A percentile compares a stretch with the other conserved stretches of the same genome.
Evolutionary conservation across 1,140 invertebrate species (phyloP).

Genomic region (Lanistes nyassanus): DNA sequence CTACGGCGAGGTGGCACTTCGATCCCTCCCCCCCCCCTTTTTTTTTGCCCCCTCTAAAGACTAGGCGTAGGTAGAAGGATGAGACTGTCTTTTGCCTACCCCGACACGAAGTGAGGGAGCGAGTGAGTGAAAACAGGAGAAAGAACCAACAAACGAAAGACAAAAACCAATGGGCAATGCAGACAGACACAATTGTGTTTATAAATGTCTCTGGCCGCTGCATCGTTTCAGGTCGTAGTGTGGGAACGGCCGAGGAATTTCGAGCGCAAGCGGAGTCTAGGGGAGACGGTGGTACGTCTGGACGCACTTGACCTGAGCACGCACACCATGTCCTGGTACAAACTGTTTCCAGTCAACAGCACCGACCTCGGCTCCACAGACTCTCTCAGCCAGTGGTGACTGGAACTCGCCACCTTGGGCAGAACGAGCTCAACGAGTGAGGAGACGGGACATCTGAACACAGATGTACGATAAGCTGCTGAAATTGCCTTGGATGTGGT

Average conservation of each 20-base stretch:
- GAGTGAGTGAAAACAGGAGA: neutral
- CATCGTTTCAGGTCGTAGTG: constrained; percentile 73
- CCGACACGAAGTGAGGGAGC: neutral
- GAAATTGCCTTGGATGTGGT: too few relatives aligned
- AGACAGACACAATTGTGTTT: neutral
- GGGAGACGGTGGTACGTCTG: constrained; percentile 84
- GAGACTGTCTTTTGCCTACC: neutral
- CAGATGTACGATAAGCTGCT: too few relatives aligned
- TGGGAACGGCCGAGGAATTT: constrained; percentile 86
- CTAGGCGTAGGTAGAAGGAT: neutral
- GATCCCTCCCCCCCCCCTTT: neutral
- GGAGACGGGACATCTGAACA: too few relatives aligned
- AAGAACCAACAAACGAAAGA: neutral
- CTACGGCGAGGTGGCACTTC: neutral
- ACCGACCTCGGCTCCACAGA: constrained; percentile 12
- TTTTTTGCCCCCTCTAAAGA: neutral
- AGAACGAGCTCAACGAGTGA: too few relatives aligned
- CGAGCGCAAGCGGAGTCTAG: constrained; percentile 87
- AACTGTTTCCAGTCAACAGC: constrained; percentile 74
- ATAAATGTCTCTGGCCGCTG: constrained; percentile 3
- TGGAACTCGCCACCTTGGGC: neutral
- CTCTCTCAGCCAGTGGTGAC: constrained; percentile 42
- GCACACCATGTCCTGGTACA: constrained; percentile 87
- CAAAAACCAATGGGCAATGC: neutral
- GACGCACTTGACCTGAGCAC: constrained; percentile 82